A percentile compares a stretch with the other conserved stretches of the same genome.
Conservation (phyloP, 2,888 invertebrate species). For the Prosapia bicincta region DNA sequence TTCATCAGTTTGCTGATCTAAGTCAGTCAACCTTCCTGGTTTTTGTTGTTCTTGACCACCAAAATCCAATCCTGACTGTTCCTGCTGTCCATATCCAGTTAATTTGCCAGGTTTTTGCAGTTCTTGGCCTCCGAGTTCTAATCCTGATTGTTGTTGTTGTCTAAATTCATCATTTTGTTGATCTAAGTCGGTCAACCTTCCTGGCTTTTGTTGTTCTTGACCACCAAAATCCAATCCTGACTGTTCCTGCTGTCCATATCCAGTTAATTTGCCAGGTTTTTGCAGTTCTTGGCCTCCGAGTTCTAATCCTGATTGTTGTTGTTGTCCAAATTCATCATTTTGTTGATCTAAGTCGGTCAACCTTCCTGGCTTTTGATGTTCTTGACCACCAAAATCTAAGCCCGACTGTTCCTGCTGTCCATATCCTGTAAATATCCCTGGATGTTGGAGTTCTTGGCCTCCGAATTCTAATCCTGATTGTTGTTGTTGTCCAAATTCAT, state of each 20-base stretch:
- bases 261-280: constrained; percentile 5
- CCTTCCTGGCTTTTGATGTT: background rate
- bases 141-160: constrained; percentile 21
- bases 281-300: constrained; percentile 6
- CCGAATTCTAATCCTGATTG: constrained; percentile 24
- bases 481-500: constrained; percentile 30
- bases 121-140: background rate
- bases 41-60: constrained; percentile 27
- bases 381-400: constrained; percentile 30
- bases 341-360: constrained; percentile 18
- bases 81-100: background rate
- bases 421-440: too few relatives aligned
- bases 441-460: background rate
- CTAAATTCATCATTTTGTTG: background rate
- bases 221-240: constrained; percentile 12
- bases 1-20: constrained; percentile 11
- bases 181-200: background rate
- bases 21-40: constrained; percentile 19
- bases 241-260: constrained; percentile 34
- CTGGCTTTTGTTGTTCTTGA: constrained; percentile 3
- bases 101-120: background rate
- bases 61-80: background rate
- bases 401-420: too few relatives aligned
- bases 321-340: constrained; percentile 30
- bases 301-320: constrained; percentile 14